Evolutionary conservation across 1,140 invertebrate genomes (phyloP), one percentile per base, ranked within the genome.

Genomic region (Mya arenaria): DNA sequence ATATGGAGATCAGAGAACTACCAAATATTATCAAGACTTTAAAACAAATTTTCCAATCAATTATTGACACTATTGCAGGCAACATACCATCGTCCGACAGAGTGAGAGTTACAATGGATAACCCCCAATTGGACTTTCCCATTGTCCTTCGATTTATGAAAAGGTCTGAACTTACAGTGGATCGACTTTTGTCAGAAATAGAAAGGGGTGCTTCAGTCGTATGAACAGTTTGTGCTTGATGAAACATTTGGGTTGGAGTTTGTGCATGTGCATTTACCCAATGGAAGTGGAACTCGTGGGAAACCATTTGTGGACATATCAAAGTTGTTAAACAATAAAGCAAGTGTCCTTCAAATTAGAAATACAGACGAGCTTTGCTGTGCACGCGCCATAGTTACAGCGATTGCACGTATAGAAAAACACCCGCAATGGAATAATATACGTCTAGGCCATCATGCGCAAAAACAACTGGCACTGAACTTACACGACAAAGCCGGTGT

Each of bases 281-380:
- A 25, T 44, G 82, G 81, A 28, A 37, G 63, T 44, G 73, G 30
- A 8, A 23, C 48, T 32, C 73, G 66, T 37, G 32, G 44, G 25
- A 44, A 32, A 25, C 56, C 30, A 19, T 71, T 68, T 39, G 63
- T 77, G 10, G 65, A 83, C 39, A 30, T 83, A 13, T 56, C 17
- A 23, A 60, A 60, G 44, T 36, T 72, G 55, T 23, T 83, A 30
- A 36, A 71, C 39, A 60, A 72, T n/a, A 72, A 83, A 36, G 30
- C 44, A 72, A 37, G 82, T 23, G 32, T 83, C 48, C 69, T 83
- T 15, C 52, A 55, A n/a, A 83, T 83, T 15, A 48, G 65, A 68
- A 84, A 79, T 32, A 39, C 1, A n/a, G 68, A 79, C 60, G 56
- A 73, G 13, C 30, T 78, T 4, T 83, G 63, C 37, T 84, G 75